phyloP scores from a whole-genome alignment of 2,888 invertebrate genomes.

The Calameuta filiformis region DNA sequence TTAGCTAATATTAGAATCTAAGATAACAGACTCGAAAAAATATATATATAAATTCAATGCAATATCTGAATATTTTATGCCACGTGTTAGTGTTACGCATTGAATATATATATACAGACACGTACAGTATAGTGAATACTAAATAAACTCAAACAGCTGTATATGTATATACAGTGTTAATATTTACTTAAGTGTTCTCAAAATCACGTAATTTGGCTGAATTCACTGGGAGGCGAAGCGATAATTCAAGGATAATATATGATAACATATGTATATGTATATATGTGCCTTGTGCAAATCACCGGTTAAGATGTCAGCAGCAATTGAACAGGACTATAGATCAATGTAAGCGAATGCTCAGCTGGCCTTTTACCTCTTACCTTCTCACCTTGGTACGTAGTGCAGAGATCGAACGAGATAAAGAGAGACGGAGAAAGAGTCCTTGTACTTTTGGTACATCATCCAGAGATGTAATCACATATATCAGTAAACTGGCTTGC shows the following conservation, averaged over 20 bases:
- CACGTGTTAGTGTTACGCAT: too few relatives aligned
- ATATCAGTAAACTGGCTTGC: not conserved
- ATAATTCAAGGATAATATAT: not conserved
- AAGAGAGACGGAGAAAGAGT: conserved; percentile 2
- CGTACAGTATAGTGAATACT: too few relatives aligned
- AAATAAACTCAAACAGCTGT: too few relatives aligned
- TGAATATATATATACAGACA: too few relatives aligned
- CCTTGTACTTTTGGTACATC: conserved; percentile 8
- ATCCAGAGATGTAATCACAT: conserved; percentile 1
- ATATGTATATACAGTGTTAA: too few relatives aligned
- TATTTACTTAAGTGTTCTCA: too few relatives aligned
- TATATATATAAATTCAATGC: too few relatives aligned
- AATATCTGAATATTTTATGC: too few relatives aligned
- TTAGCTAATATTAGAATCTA: too few relatives aligned
- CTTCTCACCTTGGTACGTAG: conserved; percentile 5
- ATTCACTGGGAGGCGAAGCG: too few relatives aligned
- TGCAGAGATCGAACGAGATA: not conserved
- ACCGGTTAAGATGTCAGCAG: conserved; percentile 15
- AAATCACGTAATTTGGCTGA: too few relatives aligned
- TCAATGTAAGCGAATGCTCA: conserved; percentile 14
- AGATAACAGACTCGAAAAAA: too few relatives aligned
- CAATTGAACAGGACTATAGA: conserved; percentile 11
- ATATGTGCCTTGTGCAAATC: conserved; percentile 6
- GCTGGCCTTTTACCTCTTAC: not conserved
- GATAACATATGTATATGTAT: not conserved